Evolutionary conservation across 2,888 invertebrate species (phyloP).

Genomic region (Augiades crinisus): DNA sequence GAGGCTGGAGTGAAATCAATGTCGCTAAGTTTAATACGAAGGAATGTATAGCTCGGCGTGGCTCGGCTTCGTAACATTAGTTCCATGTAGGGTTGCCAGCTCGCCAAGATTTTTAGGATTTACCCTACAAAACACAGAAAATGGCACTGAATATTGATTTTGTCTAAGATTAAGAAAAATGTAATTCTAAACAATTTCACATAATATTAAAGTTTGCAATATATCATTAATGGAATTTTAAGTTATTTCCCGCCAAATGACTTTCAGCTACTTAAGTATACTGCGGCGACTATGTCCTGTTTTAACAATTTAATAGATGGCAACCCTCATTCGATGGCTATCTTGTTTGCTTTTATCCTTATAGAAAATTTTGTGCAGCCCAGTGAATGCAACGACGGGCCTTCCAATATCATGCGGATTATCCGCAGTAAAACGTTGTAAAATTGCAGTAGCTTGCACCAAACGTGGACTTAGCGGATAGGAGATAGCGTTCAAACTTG

Average conservation of each 20-base stretch:
- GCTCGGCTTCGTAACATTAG: slow-evolving; percentile 57
- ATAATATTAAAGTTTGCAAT: no score
- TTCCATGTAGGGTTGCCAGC: slow-evolving; percentile 23
- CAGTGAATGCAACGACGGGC: slow-evolving; percentile 75
- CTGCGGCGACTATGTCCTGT: not conserved
- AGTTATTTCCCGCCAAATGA: no score
- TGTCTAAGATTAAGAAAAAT: no score
- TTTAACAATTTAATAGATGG: not conserved
- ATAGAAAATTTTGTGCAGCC: slow-evolving; percentile 80
- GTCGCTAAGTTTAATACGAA: slow-evolving; percentile 21
- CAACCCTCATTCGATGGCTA: slow-evolving; percentile 54
- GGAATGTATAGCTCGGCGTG: slow-evolving; percentile 33
- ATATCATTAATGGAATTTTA: no score
- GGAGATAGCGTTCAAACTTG: slow-evolving; percentile 48
- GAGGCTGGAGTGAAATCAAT: slow-evolving; percentile 21
- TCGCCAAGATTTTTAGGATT: not conserved
- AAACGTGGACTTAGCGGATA: slow-evolving; percentile 46
- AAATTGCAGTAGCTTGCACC: slow-evolving; percentile 41
- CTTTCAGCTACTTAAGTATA: no score
- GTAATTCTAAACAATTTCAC: no score
- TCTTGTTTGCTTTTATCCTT: slow-evolving; percentile 81
- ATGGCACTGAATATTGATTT: no score
- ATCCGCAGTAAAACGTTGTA: slow-evolving; percentile 70
- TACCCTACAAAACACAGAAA: not conserved
- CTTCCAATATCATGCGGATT: slow-evolving; percentile 79